These are phyloP conservation scores for Standfussiana lucernea DNA, from an alignment of 2,888 invertebrate species.

Conservation along the genomic window DNA sequence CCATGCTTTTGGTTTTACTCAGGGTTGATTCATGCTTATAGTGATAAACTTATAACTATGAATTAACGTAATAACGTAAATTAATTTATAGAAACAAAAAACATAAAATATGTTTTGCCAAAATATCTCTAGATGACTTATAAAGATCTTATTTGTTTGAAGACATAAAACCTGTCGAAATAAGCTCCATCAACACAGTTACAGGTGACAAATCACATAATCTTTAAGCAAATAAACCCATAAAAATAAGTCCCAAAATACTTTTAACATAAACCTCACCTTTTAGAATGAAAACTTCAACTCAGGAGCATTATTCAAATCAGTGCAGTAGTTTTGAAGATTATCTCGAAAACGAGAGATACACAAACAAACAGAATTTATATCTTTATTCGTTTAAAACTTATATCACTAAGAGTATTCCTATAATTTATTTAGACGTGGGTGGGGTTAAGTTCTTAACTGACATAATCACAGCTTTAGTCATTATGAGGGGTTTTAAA, in stretches of 20 bases:
- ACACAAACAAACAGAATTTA: slow-evolving; percentile 65
- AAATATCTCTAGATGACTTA: not conserved
- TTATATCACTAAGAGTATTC: slow-evolving; percentile 49
- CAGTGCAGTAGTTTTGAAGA: slow-evolving; percentile 62
- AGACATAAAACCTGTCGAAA: not conserved
- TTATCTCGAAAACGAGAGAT: slow-evolving; percentile 55
- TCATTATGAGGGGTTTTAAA: slow-evolving; percentile 23
- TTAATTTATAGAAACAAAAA: not conserved
- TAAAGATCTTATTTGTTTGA: not conserved
- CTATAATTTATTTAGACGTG: slow-evolving; percentile 53
- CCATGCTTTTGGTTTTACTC: not conserved
- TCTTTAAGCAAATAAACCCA: slow-evolving; percentile 59
- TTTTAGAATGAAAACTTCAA: slow-evolving; percentile 53
- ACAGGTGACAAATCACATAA: slow-evolving; percentile 34
- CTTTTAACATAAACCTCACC: slow-evolving; percentile 57
- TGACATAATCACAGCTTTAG: slow-evolving; percentile 23
- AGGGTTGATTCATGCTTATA: no score
- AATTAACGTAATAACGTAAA: not conserved
- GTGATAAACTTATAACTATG: no score
- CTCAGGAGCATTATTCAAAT: slow-evolving; percentile 66
- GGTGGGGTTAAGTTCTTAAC: slow-evolving; percentile 31
- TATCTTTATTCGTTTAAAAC: slow-evolving; percentile 54
- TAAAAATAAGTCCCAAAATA: slow-evolving; percentile 57
- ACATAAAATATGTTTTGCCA: no score
- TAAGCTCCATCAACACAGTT: slow-evolving; percentile 5